Conservation (phyloP, 64 coral and sea anemone species). For the Anthopleura sola region DNA sequence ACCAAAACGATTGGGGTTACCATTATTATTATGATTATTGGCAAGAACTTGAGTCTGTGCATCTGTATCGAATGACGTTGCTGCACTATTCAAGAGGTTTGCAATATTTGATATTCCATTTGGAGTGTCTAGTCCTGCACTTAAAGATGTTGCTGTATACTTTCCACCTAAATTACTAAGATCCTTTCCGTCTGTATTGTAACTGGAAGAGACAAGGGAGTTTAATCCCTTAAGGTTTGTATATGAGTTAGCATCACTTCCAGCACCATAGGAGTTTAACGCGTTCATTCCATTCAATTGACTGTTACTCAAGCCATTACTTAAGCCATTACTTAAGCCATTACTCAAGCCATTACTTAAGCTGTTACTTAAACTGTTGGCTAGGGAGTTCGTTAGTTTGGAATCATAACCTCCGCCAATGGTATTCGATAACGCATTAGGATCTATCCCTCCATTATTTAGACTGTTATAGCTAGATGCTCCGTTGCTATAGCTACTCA, state of each 20-base stretch:
- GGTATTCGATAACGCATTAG: neutral
- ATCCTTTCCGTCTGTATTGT: neutral
- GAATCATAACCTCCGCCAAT: neutral
- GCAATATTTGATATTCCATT: slow-evolving; percentile 30
- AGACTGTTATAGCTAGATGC: neutral
- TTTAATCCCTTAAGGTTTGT: neutral
- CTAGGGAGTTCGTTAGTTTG: neutral
- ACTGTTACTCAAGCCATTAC: neutral
- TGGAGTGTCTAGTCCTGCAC: slow-evolving; percentile 17
- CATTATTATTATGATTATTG: neutral
- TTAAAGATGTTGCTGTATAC: neutral
- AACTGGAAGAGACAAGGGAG: neutral
- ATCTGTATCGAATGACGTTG: slow-evolving; percentile 21
- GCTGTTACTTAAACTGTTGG: neutral
- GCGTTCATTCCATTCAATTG: neutral
- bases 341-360: neutral
- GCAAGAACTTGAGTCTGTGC: neutral
- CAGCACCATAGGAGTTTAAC: neutral
- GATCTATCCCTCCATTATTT: neutral
- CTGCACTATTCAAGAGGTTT: slow-evolving; percentile 9
- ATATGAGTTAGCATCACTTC: neutral
- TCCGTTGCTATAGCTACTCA: neutral
- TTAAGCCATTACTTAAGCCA: neutral
- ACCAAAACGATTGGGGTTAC: neutral
- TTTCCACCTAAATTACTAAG: neutral